A percentile compares a stretch with the other conserved stretches of the same genome.
phyloP scores from a whole-genome alignment of 1,140 invertebrate species.

The Hydropsyche tenuis region DNA sequence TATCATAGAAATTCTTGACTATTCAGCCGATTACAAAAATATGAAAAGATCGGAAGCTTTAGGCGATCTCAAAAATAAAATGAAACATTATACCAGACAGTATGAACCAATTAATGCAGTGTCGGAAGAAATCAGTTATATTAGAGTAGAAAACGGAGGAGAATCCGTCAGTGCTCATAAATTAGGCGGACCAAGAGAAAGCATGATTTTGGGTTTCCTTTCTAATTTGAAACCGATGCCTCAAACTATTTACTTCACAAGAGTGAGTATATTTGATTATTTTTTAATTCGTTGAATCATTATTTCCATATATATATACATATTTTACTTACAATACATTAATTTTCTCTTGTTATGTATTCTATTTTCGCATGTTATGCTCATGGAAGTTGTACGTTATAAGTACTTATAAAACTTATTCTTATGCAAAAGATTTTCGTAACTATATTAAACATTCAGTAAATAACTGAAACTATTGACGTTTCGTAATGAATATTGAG shows the following conservation, averaged over 20 bases:
- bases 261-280: conserved; percentile 38
- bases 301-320: no score
- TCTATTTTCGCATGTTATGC: no score
- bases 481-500: no score
- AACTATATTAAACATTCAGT: no score
- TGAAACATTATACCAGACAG: conserved; percentile 82
- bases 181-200: conserved; percentile 59
- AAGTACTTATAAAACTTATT: no score
- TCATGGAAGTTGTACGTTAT: no score
- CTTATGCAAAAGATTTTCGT: no score
- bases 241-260: conserved; percentile 34
- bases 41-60: conserved; percentile 79
- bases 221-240: conserved; percentile 57
- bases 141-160: conserved; percentile 59
- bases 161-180: conserved; percentile 59
- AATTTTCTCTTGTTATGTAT: no score
- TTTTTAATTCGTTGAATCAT: conserved; percentile 32
- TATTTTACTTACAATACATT: no score
- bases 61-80: conserved; percentile 81
- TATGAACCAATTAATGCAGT: conserved; percentile 73
- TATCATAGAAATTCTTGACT: conserved; percentile 89
- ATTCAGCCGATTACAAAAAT: conserved; percentile 86
- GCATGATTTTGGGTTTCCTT: conserved; percentile 59
- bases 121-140: conserved; percentile 57
- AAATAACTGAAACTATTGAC: no score